Conservation (phyloP, 2,888 invertebrate genomes). For the Cerastis rubricosa region DNA sequence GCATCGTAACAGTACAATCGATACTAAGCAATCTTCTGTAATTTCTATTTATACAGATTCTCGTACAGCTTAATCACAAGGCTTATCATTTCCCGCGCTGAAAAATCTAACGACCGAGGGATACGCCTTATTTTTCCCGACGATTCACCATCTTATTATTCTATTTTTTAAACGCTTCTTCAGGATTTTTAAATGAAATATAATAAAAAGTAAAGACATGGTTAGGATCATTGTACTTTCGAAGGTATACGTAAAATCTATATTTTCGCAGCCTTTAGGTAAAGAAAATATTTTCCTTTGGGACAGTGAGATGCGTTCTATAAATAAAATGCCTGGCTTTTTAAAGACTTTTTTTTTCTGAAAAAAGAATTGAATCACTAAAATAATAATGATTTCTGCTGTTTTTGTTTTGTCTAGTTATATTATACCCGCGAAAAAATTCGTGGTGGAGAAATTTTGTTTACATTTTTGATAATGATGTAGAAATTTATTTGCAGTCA, state of each 20-base stretch:
- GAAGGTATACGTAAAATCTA: background rate
- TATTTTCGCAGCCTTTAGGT: background rate
- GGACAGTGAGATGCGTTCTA: background rate
- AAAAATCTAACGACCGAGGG: conserved; percentile 11
- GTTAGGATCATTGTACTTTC: conserved; percentile 13
- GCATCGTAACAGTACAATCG: background rate
- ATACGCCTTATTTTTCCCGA: conserved; percentile 6
- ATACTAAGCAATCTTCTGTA: conserved; percentile 2
- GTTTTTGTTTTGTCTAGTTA: background rate
- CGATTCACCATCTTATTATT: conserved; percentile 11
- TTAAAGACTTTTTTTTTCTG: conserved; percentile 1
- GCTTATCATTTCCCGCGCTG: background rate
- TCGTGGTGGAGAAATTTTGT: no score
- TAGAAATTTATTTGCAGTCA: no score
- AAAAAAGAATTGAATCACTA: background rate
- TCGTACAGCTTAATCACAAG: background rate
- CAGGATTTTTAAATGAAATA: conserved; percentile 25
- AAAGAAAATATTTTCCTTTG: background rate
- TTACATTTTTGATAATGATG: no score
- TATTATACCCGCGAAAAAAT: background rate
- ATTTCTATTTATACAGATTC: background rate
- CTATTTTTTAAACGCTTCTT: conserved; percentile 21
- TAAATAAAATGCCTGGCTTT: conserved; percentile 1
- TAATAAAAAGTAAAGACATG: conserved; percentile 13
- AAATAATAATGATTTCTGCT: background rate